Evolutionary conservation across 1,140 invertebrate species (phyloP).

Genomic region (Harlomillsia oculata): DNA sequence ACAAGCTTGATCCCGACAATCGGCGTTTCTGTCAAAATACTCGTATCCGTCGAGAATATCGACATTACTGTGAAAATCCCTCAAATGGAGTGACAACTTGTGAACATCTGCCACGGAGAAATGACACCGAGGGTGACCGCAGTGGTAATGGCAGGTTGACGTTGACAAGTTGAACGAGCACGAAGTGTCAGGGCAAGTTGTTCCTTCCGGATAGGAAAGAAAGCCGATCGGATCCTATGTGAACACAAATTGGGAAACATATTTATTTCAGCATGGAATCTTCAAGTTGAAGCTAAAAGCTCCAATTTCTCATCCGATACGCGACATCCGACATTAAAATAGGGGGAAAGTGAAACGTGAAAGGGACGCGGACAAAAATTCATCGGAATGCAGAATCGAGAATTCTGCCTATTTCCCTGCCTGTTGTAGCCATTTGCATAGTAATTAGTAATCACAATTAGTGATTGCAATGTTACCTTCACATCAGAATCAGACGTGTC

Average conservation of each 20-base stretch:
- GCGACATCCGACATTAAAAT: too few species aligned
- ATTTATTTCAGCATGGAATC: slow-evolving; percentile 4
- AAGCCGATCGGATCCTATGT: slow-evolving; percentile 35
- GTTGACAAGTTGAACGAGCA: slow-evolving; percentile 47
- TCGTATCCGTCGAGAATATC: slow-evolving; percentile 71
- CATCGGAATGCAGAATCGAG: too few species aligned
- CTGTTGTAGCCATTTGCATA: not conserved
- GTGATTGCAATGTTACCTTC: slow-evolving; percentile 19
- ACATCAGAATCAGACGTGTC: slow-evolving; percentile 24
- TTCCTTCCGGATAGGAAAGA: slow-evolving; percentile 42
- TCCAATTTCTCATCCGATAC: too few species aligned
- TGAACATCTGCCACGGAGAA: slow-evolving; percentile 59
- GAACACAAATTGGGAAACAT: not conserved
- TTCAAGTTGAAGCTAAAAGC: too few species aligned
- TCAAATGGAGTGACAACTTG: slow-evolving; percentile 59
- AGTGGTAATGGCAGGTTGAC: slow-evolving; percentile 59
- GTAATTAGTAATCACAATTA: not conserved
- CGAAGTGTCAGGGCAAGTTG: slow-evolving; percentile 53
- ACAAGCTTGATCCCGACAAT: slow-evolving; percentile 50
- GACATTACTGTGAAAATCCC: slow-evolving; percentile 72
- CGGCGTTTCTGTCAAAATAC: slow-evolving; percentile 66
- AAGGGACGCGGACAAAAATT: too few species aligned
- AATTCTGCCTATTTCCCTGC: too few species aligned
- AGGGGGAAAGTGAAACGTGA: too few species aligned
- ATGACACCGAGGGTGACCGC: slow-evolving; percentile 60